These are phyloP conservation scores for Conchocele bisecta DNA, from an alignment of 2,888 invertebrate species.

Conservation along the genomic window DNA sequence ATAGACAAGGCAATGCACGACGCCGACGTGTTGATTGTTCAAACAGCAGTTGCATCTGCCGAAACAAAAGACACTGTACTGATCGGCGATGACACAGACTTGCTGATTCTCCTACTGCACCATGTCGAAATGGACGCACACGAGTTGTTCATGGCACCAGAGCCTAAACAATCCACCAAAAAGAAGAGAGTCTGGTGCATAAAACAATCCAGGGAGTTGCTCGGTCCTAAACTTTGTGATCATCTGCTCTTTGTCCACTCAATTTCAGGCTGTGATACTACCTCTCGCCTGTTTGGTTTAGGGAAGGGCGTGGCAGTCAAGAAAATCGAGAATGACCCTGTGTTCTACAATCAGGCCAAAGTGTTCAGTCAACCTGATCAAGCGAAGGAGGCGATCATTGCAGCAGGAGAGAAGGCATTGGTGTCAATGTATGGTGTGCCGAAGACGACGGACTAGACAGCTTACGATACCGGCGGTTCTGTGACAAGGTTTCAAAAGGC, in stretches of 20 bases:
- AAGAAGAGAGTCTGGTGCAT: constrained; percentile 46
- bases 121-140: constrained; percentile 31
- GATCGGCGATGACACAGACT: constrained; percentile 71
- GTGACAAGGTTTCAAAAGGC: not conserved
- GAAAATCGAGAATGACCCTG: not conserved
- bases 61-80: constrained; percentile 28
- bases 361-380: constrained; percentile 1
- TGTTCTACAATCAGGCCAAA: not conserved
- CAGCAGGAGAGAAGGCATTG: constrained; percentile 38
- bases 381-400: constrained; percentile 11
- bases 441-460: constrained; percentile 1
- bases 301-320: constrained; percentile 39
- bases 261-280: constrained; percentile 57
- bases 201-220: constrained; percentile 2
- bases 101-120: constrained; percentile 62
- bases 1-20: constrained; percentile 58
- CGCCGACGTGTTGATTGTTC: constrained; percentile 65
- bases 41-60: constrained; percentile 50
- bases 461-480: constrained; percentile 23
- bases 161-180: constrained; percentile 12
- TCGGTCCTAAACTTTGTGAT: constrained; percentile 34
- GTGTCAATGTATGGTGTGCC: constrained; percentile 12
- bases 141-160: constrained; percentile 33
- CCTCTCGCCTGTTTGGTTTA: constrained; percentile 46
- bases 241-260: constrained; percentile 54